Percentiles rank a stretch among this genome's conserved stretches.
Evolutionary conservation across 2,888 invertebrate genomes (phyloP).

Genomic region (Exocentrus adspersus): DNA sequence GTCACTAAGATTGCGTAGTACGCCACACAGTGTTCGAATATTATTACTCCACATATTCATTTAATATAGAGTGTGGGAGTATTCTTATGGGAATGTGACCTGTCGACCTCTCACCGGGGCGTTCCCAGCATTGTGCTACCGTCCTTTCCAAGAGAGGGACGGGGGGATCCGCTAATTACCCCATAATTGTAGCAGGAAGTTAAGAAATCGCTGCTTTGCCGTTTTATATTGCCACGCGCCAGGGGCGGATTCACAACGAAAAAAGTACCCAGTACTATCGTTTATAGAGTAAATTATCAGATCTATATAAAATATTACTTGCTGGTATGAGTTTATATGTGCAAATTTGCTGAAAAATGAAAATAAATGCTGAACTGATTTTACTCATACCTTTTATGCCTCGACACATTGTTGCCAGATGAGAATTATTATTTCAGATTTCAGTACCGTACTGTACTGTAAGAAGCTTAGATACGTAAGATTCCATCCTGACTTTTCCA

Average conservation of each 20-base stretch:
- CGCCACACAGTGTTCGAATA: constrained; percentile 41
- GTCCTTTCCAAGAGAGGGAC: constrained; percentile 48
- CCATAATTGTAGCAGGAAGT: constrained; percentile 64
- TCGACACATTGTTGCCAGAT: too few species aligned
- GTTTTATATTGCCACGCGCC: constrained; percentile 11
- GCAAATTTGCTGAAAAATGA: too few species aligned
- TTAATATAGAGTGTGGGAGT: constrained; percentile 64
- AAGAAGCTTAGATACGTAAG: too few species aligned
- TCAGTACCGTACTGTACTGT: too few species aligned
- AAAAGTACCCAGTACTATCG: too few species aligned
- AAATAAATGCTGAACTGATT: too few species aligned
- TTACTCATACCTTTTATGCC: too few species aligned
- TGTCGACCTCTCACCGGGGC: constrained; percentile 63
- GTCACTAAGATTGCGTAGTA: constrained; percentile 30
- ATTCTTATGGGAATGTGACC: constrained; percentile 65
- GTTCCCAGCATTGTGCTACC: constrained; percentile 64
- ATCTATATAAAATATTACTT: too few species aligned
- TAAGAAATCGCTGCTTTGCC: constrained; percentile 54
- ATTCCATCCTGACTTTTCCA: too few species aligned
- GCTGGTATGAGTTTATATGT: too few species aligned
- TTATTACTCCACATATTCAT: constrained; percentile 52
- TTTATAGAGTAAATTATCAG: too few species aligned
- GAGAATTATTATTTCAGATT: too few species aligned
- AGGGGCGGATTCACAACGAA: neutral
- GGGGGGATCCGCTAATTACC: constrained; percentile 60